Evolutionary conservation across 2,797 vertebrate genomes (phyloP), one percentile per base, ranked within the genome.

Genomic region (Coregonus sp.): DNA sequence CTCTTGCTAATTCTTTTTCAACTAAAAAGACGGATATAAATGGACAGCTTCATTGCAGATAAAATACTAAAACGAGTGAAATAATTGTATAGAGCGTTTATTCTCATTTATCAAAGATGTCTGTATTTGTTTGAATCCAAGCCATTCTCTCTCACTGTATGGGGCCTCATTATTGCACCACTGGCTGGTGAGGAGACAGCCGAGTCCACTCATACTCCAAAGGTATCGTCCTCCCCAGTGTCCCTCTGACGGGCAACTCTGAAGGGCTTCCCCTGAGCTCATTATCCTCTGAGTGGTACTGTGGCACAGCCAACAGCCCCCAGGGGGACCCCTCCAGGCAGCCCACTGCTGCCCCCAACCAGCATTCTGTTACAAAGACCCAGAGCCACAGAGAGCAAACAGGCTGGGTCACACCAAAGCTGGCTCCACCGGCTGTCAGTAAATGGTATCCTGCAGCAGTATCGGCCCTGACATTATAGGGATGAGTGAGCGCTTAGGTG

Each of bases 131-230:
- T 70, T 77, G 52, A 74, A 84, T 81, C 47, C 80, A 81, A 83
- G 81, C 63, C 72, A 29, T 65, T 82, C 72, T 83, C 73, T 73
- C 81, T 16, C 20, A 29, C 85, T 73, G 84, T 78, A 59, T 73
- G 88, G 63, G 5, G 80, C 68, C 86, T 91, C 80, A 84, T 92
- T 89, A 91, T 78, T 76, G 67, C 73, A 29, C 16, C 59, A 80
- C 73, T 79, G 69, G n/a, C 63, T 47, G 75, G 68, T 70, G 37
- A 75, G 0, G 70, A 66, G 79, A 47, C 31, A 37, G 16, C n/a
- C n/a, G 20, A 59, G 31, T 33, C 16, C 54, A 59, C 54, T 59
- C 18, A 59, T 59, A 59, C 54, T n/a, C 54, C 54, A 59, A 59
- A 59, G 5, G 54, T 59, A 59, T 59, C 54, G 2, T 18, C 9